These are phyloP conservation scores for Podarcis raffonei DNA, from an alignment of 2,113 vertebrate genomes.

Conservation along the genomic window DNA sequence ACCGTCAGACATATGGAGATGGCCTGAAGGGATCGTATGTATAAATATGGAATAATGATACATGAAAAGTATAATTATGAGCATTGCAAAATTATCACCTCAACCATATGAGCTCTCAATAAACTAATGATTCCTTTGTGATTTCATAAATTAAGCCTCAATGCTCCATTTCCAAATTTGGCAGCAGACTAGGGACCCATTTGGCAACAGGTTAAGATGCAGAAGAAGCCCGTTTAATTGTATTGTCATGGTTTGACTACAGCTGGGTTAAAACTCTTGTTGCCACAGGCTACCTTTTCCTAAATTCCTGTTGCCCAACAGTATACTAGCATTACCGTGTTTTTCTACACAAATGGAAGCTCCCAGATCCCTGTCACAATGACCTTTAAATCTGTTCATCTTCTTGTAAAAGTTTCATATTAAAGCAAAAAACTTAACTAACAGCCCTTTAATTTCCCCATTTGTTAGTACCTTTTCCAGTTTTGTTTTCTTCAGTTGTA, in stretches of 20 bases:
- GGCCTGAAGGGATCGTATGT: not conserved
- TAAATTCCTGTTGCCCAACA: too few species aligned
- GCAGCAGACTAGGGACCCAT: not conserved
- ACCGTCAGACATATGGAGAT: not conserved
- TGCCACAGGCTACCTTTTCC: too few species aligned
- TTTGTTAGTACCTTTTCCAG: too few species aligned
- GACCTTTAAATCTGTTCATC: too few species aligned
- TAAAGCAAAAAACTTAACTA: too few species aligned
- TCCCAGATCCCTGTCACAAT: too few species aligned
- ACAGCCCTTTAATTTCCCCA: too few species aligned
- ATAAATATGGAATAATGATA: not conserved
- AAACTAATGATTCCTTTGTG: not conserved
- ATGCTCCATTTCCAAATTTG: not conserved
- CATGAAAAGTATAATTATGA: not conserved
- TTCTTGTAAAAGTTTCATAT: too few species aligned
- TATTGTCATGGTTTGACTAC: not conserved
- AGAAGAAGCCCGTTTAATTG: not conserved
- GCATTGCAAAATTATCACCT: not conserved
- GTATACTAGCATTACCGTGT: too few species aligned
- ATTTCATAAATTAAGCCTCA: not conserved
- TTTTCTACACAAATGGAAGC: too few species aligned
- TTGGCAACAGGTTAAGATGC: not conserved
- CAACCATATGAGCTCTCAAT: not conserved
- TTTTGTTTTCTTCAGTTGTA: too few species aligned
- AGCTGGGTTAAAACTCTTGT: too few species aligned